These are phyloP conservation scores for Formica selysi DNA, from an alignment of 1,140 invertebrate species.

Conservation along the genomic window DNA sequence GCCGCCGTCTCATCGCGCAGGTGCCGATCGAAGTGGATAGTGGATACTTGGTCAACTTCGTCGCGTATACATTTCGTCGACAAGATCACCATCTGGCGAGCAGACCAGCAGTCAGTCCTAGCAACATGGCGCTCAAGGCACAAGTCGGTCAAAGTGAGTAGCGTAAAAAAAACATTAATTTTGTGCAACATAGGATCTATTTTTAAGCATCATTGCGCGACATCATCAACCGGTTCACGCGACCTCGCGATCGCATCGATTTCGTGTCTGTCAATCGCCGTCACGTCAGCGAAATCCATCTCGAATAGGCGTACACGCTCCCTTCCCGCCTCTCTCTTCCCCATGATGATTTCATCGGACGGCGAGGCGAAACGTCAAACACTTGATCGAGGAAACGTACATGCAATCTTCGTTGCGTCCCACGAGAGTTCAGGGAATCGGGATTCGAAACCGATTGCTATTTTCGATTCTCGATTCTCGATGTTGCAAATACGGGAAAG, in stretches of 20 bases:
- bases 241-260: neutral
- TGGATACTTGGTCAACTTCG: neutral
- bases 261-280: neutral
- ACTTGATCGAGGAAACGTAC: constrained; percentile 53
- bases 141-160: constrained; percentile 88
- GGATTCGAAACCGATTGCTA: neutral
- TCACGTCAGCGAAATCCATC: constrained; percentile 78
- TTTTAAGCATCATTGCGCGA: neutral
- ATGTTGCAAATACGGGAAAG: neutral
- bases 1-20: constrained; percentile 5
- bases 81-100: constrained; percentile 67
- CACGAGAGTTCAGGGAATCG: neutral
- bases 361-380: constrained; percentile 26
- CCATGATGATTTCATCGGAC: constrained; percentile 76
- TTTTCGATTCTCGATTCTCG: neutral
- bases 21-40: constrained; percentile 37
- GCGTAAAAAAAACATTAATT: constrained; percentile 78
- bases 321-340: too few species aligned
- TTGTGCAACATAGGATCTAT: constrained; percentile 54
- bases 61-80: neutral
- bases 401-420: neutral
- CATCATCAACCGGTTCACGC: neutral
- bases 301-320: constrained; percentile 74
- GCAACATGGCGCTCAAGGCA: constrained; percentile 88
- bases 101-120: constrained; percentile 71